Base-by-base conservation (phyloP, 2,113 vertebrate species). In the Neopipo cinnamomea region DNA sequence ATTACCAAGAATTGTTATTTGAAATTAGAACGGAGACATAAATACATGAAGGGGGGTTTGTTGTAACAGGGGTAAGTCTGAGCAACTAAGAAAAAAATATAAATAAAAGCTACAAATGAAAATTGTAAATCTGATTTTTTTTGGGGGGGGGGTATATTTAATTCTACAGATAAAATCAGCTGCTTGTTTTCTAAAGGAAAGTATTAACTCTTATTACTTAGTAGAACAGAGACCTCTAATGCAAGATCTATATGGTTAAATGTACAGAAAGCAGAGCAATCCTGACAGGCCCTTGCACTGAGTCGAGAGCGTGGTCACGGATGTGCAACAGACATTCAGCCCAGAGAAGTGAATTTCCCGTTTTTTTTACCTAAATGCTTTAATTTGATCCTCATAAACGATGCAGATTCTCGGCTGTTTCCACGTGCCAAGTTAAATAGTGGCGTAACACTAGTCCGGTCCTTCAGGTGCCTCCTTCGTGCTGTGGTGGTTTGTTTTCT, bases 231-330 rank as follows among this genome's bases (percentile, higher is more conserved):
- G 53, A 35, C 16, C 24, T 58, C 6, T 65, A 8, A 31, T 42
- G 28, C 70, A 33, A 75, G 81, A 74, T 46, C n/a, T 44, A 0
- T 58, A 2, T 67, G 52, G 44, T 12, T 74, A 22, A 71, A 65
- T 58, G 27, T 49, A 13, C 5, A 68, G 55, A 30, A 86, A 65
- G 18, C 17, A 47, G 31, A 20, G 35, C 41, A 39, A 0, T 46
- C 35, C 61, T 76, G 59, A 10, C 49, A 33, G 39, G 47, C 24
- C 52, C 39, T 56, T 89, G 61, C 27, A 13, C 12, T 11, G 28
- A 46, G 15, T 11, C 3, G 11, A 3, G 55, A 33, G 56, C 20
- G 7, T 25, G 49, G 6, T 31, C n/a, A 5, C 0, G 11, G 42
- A 5, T 63, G 23, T 28, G 53, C 41, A 50, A 6, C 14, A 74